Evolutionary conservation across 2,113 vertebrate species (phyloP).

Genomic region (Forbesichthys agassizii): DNA sequence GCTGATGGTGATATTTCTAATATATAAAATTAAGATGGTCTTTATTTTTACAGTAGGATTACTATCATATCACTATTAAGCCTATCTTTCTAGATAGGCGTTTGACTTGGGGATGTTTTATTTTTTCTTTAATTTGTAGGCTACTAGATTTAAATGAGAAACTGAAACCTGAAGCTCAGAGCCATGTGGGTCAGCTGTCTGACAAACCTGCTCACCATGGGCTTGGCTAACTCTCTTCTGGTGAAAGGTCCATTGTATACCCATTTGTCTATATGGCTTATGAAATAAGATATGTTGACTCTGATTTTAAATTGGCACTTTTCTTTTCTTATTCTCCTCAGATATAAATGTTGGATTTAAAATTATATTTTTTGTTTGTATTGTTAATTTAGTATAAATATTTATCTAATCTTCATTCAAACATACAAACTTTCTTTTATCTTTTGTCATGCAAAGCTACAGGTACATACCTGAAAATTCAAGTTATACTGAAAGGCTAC

Average conservation of each 20-base stretch:
- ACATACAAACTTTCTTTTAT: neutral
- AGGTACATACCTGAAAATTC: neutral
- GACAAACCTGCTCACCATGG: too few species aligned
- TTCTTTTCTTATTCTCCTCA: neutral
- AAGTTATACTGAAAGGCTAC: constrained; percentile 7
- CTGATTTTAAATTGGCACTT: neutral
- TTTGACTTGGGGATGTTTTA: too few species aligned
- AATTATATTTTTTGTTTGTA: neutral
- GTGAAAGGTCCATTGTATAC: neutral
- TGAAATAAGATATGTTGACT: neutral
- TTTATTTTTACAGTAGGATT: too few species aligned
- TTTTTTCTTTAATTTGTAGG: too few species aligned
- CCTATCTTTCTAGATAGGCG: too few species aligned
- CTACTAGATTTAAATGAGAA: too few species aligned
- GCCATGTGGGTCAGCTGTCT: too few species aligned
- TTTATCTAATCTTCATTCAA: neutral
- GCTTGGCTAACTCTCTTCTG: too few species aligned
- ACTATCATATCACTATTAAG: too few species aligned
- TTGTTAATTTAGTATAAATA: neutral
- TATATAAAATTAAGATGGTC: too few species aligned
- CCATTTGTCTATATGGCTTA: neutral
- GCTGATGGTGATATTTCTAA: too few species aligned
- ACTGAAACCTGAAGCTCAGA: too few species aligned
- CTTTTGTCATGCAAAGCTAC: neutral
- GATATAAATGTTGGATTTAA: neutral